Base-by-base conservation (phyloP, 2,797 vertebrate species). In the Phalloptychus januarius region DNA sequence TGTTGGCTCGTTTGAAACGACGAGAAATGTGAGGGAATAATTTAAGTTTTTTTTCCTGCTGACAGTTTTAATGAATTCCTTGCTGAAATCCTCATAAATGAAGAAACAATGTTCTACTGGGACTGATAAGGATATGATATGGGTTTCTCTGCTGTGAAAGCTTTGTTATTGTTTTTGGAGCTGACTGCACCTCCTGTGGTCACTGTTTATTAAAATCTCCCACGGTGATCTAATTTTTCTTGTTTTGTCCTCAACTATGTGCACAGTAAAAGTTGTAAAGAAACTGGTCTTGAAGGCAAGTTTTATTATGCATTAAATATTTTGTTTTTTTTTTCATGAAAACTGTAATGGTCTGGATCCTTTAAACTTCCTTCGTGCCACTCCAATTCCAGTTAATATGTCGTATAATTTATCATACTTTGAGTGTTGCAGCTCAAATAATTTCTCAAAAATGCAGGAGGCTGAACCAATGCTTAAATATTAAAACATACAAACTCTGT, bases 1-100 rank as follows among this genome's bases (percentile, higher is more conserved):
- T 67, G 4, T 7, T 67, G 20, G 61, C 16, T 23, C 33, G 4
- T 65, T 65, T 65, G 23, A 65, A 65, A 65, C 18, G 38, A 65
- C 18, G 16, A 65, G 33, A 16, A 23, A 38, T 65, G 61, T 38
- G 16, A 8, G 61, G 63, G 36, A 67, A 67, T 67, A 67, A 38
- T 67, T 23, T 2, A 67, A 31, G 13, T 28, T 16, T 16, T 16
- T 16, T 3, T 4, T 12, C 8, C 36, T 38, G 63, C 36, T 40
- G 63, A 40, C 18, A 67, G 33, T 25, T 67, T 67, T 67, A 67
- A 67, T 67, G 36, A 67, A 67, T 67, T 67, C 63, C 36, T 67
- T 25, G 36, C 40, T 40, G 31, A 67, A 67, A 67, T 67, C 36
- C 63, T 67, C 36, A 40, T 67, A 12, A 67, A 67, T 40, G 20